phyloP scores from a whole-genome alignment of 2,113 vertebrate species.

The human region DNA sequence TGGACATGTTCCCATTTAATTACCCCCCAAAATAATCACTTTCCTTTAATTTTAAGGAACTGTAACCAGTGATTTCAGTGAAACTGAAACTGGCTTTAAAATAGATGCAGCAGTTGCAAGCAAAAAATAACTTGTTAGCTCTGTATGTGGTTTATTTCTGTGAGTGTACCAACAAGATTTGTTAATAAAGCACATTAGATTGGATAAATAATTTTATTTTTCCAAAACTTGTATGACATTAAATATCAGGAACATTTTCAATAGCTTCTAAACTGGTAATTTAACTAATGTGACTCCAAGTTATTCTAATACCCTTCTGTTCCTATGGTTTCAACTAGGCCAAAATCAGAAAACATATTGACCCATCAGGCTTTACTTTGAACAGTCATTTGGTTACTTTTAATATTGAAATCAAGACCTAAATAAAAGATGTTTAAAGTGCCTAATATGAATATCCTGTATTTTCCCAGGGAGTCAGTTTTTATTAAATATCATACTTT shows the following conservation, averaged over 20 bases:
- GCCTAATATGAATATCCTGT: not conserved
- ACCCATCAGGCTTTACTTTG: not conserved
- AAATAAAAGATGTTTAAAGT: not conserved
- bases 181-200: not conserved
- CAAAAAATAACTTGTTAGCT: not conserved
- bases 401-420: not conserved
- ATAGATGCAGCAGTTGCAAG: not conserved
- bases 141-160: not conserved
- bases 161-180: not conserved
- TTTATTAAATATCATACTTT: not conserved
- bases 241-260: slow-evolving; percentile 53
- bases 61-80: not conserved
- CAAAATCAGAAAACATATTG: slow-evolving; percentile 36
- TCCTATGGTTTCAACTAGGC: not conserved
- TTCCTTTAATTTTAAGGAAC: not conserved
- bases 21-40: not conserved
- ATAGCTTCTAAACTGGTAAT: slow-evolving; percentile 17
- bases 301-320: not conserved
- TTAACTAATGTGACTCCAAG: not conserved
- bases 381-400: slow-evolving; percentile 19
- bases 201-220: slow-evolving; percentile 1
- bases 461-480: not conserved
- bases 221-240: not conserved
- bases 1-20: not conserved
- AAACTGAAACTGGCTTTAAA: slow-evolving; percentile 5